A percentile compares a stretch with the other conserved stretches of the same genome.
Evolutionary conservation across 2,797 vertebrate species (phyloP).

Genomic region (Gorsachius magnificus): DNA sequence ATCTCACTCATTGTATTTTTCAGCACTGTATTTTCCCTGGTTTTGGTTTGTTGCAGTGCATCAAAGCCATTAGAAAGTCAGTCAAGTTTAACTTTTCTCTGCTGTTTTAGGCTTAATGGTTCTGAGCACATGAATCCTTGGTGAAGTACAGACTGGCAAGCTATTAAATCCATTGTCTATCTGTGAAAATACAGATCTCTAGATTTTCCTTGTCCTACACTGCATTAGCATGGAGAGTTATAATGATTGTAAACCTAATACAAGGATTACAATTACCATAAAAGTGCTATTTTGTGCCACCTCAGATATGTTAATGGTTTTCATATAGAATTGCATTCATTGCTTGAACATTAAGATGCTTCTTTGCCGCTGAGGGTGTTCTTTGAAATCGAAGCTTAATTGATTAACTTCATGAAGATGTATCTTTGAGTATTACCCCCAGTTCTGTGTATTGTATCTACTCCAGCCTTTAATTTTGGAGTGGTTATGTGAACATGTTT

Average conservation of each 20-base stretch:
- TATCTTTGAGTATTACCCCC: neutral
- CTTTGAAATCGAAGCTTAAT: neutral
- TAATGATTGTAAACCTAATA: neutral
- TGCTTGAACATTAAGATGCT: neutral
- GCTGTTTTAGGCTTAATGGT: neutral
- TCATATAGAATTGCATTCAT: neutral
- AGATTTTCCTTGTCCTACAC: neutral
- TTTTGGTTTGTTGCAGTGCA: neutral
- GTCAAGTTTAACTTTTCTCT: neutral
- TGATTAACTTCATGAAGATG: neutral
- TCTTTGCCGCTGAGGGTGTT: neutral
- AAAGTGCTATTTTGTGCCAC: neutral
- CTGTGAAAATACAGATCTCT: neutral
- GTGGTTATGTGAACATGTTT: neutral
- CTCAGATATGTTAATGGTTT: neutral
- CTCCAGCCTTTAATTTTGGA: neutral
- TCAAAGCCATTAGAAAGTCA: neutral
- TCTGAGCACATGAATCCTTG: neutral
- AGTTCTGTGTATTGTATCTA: neutral
- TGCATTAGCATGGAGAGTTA: neutral
- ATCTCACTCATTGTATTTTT: neutral
- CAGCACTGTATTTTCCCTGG: neutral
- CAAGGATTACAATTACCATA: neutral
- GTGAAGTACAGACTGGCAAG: neutral
- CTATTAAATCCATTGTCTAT: neutral